Evolutionary conservation across 2,797 vertebrate species (phyloP).

Genomic region (Enteromius unitaeniatus): DNA sequence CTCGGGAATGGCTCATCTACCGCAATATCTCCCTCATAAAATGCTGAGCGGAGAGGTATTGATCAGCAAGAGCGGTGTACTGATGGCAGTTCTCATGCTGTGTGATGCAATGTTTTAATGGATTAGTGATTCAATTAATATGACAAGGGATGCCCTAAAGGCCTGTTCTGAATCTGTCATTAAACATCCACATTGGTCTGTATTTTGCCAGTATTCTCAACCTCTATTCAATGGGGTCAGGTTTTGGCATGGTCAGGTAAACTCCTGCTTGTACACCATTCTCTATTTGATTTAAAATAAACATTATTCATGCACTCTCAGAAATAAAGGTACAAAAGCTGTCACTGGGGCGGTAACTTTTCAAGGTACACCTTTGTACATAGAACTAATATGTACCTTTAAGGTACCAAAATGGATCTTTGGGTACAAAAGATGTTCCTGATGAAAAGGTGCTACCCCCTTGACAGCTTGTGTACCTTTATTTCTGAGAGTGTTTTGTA

Average conservation of each 20-base stretch:
- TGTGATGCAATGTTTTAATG: conserved; percentile 29
- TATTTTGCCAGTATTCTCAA: background rate
- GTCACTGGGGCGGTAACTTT: too few relatives aligned
- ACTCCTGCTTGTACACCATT: too few relatives aligned
- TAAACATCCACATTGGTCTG: background rate
- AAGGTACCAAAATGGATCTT: too few relatives aligned
- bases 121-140: conserved; percentile 16
- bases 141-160: background rate
- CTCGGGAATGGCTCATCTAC: conserved; percentile 52
- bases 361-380: too few relatives aligned
- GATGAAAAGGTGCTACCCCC: too few relatives aligned
- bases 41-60: conserved; percentile 43
- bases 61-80: conserved; percentile 26
- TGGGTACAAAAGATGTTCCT: too few relatives aligned
- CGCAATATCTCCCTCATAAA: conserved; percentile 37
- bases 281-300: background rate
- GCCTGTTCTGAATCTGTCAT: background rate
- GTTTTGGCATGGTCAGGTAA: background rate
- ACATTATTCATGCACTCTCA: background rate
- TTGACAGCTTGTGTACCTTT: too few relatives aligned
- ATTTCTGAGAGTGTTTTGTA: too few relatives aligned
- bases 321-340: too few relatives aligned
- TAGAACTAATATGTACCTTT: too few relatives aligned
- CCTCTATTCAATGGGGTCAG: background rate
- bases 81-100: conserved; percentile 15